Conservation (phyloP, 2,797 vertebrate species). For the Galago senegalensis region DNA sequence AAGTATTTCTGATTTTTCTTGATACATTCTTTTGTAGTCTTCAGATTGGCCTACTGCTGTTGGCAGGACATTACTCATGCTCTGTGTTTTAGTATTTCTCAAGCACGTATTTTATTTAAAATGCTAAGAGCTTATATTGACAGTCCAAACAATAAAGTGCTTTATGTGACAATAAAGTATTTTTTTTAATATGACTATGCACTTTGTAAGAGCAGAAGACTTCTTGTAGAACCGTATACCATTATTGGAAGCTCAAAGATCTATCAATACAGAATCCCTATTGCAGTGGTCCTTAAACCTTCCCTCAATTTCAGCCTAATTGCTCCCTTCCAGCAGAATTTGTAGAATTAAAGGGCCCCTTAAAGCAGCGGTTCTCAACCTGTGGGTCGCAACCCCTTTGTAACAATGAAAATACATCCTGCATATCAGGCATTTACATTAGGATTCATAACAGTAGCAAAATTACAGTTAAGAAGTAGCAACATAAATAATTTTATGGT, state of each 20-base stretch:
- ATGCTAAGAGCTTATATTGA: slow-evolving; percentile 6
- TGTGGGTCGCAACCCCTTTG: too few species aligned
- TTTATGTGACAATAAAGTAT: slow-evolving; percentile 48
- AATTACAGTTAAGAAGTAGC: too few species aligned
- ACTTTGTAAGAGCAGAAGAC: not conserved
- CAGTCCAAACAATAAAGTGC: not conserved
- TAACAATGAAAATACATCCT: too few species aligned
- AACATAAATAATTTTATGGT: too few species aligned
- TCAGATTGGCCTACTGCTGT: slow-evolving; percentile 47
- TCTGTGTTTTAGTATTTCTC: slow-evolving; percentile 38
- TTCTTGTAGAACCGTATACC: not conserved
- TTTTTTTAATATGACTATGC: not conserved
- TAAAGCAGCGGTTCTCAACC: not conserved
- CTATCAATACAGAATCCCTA: not conserved
- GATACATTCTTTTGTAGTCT: slow-evolving; percentile 43
- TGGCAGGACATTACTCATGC: not conserved
- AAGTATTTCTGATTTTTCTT: slow-evolving; percentile 55
- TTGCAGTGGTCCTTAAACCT: not conserved
- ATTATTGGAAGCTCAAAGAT: not conserved
- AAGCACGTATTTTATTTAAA: slow-evolving; percentile 58
- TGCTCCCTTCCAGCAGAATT: slow-evolving; percentile 1
- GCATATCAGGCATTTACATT: too few species aligned
- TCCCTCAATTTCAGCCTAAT: slow-evolving; percentile 33
- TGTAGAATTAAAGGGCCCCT: not conserved
- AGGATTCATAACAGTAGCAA: too few species aligned